Evolutionary conservation across 1,140 invertebrate species (phyloP).

Genomic region (Rhopalosiphum padi): DNA sequence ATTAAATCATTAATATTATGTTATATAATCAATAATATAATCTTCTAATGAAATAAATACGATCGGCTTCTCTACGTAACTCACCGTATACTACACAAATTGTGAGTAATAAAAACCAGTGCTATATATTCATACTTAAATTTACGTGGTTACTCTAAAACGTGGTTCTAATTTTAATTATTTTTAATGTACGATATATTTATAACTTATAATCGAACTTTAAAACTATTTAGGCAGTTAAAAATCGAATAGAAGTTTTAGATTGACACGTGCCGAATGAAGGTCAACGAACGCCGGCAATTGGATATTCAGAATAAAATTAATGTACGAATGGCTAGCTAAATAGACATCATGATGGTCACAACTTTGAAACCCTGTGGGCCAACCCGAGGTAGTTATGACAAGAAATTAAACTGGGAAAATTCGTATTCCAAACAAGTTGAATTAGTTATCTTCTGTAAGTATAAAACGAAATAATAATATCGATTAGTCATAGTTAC

Average conservation of each 20-base stretch:
- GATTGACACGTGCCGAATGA: neutral
- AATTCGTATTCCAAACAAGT: neutral
- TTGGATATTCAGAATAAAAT: neutral
- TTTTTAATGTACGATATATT: too few species aligned
- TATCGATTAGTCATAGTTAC: constrained; percentile 10
- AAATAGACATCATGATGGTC: neutral
- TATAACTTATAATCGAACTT: neutral
- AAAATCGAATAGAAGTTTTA: neutral
- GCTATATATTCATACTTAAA: neutral
- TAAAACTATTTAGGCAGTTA: neutral
- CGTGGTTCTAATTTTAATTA: neutral
- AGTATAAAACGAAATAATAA: neutral
- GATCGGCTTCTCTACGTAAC: neutral
- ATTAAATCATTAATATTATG: too few species aligned
- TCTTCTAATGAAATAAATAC: neutral
- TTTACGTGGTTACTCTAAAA: neutral
- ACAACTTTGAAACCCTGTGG: neutral
- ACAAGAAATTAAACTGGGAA: neutral
- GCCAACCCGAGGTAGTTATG: neutral
- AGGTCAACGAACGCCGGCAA: constrained; percentile 1
- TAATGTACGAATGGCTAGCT: neutral
- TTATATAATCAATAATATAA: too few species aligned
- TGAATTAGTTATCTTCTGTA: neutral
- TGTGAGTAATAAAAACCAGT: neutral
- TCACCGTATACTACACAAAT: neutral